Base-by-base conservation (phyloP, 1,140 invertebrate species). In the Phymastichus coffea region DNA sequence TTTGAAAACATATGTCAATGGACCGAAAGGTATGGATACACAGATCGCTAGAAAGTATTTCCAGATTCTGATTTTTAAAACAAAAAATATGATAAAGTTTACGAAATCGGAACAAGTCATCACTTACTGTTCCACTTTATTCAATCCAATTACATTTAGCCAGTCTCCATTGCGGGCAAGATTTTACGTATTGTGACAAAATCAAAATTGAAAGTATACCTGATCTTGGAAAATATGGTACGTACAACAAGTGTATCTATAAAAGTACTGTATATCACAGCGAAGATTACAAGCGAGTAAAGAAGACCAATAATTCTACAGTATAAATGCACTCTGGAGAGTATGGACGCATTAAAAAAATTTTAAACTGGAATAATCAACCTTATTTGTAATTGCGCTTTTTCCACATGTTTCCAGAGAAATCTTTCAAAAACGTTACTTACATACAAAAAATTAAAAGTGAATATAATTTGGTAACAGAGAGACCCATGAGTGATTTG, bases 31-130 rank as follows among this genome's bases (percentile, higher is more conserved):
- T 23, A 44, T 63, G n/a, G 49, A 59, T 10, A 52, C 33, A 33
- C 62, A 63, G 49, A 54, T 59, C 9, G 14, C 30, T 9, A 37
- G 22, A 37, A 63, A 59, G 44, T 47, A 22, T 28, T 30, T 62
- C 4, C 40, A 59, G 37, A 19, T 14, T 26, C 15, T 25, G 2
- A 49, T 28, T 15, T 41, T 49, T 17, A 30, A 41, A 17, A 57
- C 8, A 25, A 20, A 12, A 43, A 43, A 35, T 20, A 1, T 26
- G 17, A 30, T 47, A 12, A 47, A 57, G 46, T 4, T 25, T 47
- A 8, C 35, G 6, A 26, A 30, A 4, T 10, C 15, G 2, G 23
- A 40, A 47, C 9, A 6, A 28, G 10, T 19, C 0, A 58, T 12
- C 9, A 19, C 22, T 26, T 38, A 15, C 10, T 23, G 28, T 14